Conservation (phyloP, 2,888 invertebrate genomes). For the Ypsolopha scabrella region DNA sequence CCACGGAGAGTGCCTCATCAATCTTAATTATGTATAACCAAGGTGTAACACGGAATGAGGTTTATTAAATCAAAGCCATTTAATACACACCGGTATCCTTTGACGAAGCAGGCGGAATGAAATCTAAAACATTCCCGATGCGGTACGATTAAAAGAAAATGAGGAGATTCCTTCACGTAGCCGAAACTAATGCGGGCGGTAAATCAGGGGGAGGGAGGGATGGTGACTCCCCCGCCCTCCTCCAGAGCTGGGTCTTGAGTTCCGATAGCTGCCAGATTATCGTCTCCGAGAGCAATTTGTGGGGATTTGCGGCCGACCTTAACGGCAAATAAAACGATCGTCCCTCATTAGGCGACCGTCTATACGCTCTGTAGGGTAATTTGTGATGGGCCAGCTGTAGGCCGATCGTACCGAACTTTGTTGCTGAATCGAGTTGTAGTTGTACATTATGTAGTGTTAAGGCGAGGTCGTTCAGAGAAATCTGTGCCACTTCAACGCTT, state of each 20-base stretch:
- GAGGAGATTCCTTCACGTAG: constrained; percentile 42
- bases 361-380: no score
- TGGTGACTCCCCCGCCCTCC: constrained; percentile 12
- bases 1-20: no score
- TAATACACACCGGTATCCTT: background rate
- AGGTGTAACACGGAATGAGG: no score
- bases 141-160: constrained; percentile 43
- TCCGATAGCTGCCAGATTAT: constrained; percentile 49
- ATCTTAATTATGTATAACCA: no score
- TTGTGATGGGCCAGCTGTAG: no score
- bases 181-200: constrained; percentile 33
- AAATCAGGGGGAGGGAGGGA: constrained; percentile 15
- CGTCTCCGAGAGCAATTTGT: constrained; percentile 53
- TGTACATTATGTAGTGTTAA: no score
- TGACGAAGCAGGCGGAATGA: constrained; percentile 31
- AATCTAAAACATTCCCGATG: constrained; percentile 34
- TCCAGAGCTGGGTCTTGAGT: constrained; percentile 18
- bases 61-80: no score
- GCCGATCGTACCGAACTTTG: no score
- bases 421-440: no score
- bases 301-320: constrained; percentile 50
- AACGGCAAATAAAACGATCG: constrained; percentile 33
- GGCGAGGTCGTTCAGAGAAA: no score
- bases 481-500: no score
- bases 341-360: constrained; percentile 25